Evolutionary conservation across 1,140 invertebrate genomes (phyloP).

Genomic region (Venturia canescens): DNA sequence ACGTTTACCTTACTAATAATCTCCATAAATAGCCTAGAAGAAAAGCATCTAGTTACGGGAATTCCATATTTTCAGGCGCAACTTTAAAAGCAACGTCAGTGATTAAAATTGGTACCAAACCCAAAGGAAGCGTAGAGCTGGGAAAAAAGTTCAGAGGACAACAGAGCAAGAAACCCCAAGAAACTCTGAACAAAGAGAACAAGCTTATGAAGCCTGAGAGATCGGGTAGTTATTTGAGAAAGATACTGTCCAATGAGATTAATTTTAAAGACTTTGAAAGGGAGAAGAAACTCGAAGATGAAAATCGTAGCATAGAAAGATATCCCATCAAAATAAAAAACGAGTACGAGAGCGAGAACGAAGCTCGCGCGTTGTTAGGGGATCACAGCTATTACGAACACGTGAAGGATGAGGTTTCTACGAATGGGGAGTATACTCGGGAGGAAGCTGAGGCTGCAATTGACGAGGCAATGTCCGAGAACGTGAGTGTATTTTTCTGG

Average conservation of each 20-base stretch:
- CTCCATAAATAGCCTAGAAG: no score
- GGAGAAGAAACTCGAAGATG: slow-evolving; percentile 56
- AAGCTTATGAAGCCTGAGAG: slow-evolving; percentile 68
- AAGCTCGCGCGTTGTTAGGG: slow-evolving; percentile 61
- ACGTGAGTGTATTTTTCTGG: slow-evolving; percentile 18
- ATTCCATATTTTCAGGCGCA: no score
- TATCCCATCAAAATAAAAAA: background rate
- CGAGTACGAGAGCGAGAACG: slow-evolving; percentile 47
- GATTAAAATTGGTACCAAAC: no score
- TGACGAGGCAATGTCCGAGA: background rate
- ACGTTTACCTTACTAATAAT: no score
- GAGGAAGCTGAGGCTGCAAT: slow-evolving; percentile 2
- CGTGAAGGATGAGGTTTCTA: slow-evolving; percentile 56
- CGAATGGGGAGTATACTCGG: background rate
- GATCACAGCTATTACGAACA: slow-evolving; percentile 74
- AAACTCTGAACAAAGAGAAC: slow-evolving; percentile 73
- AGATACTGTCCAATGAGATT: slow-evolving; percentile 68
- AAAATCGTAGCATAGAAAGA: slow-evolving; percentile 48
- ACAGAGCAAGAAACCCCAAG: slow-evolving; percentile 66
- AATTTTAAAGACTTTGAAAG: slow-evolving; percentile 66
- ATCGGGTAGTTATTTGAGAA: slow-evolving; percentile 70
- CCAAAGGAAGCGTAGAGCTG: background rate
- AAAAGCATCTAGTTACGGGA: no score
- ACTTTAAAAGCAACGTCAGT: no score
- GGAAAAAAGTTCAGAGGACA: slow-evolving; percentile 58